These are phyloP conservation scores for Hypotaenidia philippensis DNA, from an alignment of 2,797 vertebrate genomes.

Conservation along the genomic window DNA sequence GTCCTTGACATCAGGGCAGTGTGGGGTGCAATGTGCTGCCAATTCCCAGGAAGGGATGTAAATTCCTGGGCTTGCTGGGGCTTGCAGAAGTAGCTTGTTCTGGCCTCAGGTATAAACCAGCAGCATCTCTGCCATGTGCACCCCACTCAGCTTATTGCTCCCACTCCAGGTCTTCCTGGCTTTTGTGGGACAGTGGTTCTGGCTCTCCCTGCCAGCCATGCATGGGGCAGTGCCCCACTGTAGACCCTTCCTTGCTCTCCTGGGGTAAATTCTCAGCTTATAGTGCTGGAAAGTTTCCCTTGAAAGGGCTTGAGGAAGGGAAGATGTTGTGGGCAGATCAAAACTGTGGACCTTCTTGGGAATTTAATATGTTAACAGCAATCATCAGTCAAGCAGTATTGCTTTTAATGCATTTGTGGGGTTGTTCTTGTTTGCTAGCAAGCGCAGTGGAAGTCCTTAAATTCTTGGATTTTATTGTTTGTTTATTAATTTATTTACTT, in stretches of 20 bases:
- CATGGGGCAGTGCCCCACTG: not conserved
- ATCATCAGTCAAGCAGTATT: fast-evolving
- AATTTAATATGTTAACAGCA: not conserved
- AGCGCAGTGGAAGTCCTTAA: not conserved
- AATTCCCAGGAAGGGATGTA: not conserved
- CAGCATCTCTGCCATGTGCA: fast-evolving
- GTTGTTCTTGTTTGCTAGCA: not conserved
- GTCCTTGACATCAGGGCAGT: not conserved
- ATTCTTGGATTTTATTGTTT: not conserved
- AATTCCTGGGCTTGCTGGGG: conserved; percentile 2
- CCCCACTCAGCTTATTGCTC: not conserved
- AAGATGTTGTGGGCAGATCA: fast-evolving
- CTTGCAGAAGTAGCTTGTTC: not conserved
- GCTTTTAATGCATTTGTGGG: not conserved
- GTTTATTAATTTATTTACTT: not conserved
- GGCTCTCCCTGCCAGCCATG: not conserved
- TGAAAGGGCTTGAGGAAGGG: not conserved
- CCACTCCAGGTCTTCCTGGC: fast-evolving
- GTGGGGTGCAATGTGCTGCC: fast-evolving
- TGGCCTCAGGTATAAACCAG: not conserved
- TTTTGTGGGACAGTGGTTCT: not conserved
- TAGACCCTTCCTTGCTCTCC: not conserved
- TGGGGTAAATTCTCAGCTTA: not conserved
- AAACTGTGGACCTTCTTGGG: not conserved
- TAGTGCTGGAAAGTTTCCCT: not conserved